A percentile compares a stretch with the other conserved stretches of the same genome.
phyloP scores from a whole-genome alignment of 2,797 vertebrate genomes.

The Gallinago stenura region DNA sequence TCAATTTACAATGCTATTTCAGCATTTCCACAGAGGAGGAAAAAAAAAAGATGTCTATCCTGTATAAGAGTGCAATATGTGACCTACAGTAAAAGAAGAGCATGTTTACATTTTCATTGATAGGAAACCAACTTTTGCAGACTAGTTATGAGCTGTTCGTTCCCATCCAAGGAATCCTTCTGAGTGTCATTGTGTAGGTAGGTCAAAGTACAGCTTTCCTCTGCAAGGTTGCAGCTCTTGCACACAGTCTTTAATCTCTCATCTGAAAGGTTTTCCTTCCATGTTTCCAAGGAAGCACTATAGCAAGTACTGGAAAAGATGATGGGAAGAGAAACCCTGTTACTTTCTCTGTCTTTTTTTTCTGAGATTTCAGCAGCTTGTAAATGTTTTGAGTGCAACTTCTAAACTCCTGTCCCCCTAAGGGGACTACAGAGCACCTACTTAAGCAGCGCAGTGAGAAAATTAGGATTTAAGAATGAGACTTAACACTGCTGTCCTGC shows the following conservation, averaged over 20 bases:
- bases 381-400: background rate
- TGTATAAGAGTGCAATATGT: background rate
- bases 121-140: background rate
- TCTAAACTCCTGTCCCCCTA: background rate
- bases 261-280: background rate
- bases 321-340: background rate
- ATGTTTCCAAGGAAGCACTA: background rate
- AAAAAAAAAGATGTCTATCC: background rate
- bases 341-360: background rate
- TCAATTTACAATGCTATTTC: background rate
- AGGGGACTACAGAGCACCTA: background rate
- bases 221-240: background rate
- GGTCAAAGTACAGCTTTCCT: background rate
- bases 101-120: background rate
- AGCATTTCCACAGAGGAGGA: background rate
- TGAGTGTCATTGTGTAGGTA: background rate
- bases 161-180: background rate
- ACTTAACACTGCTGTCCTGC: background rate
- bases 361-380: background rate
- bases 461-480: background rate
- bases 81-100: background rate
- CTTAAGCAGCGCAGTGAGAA: background rate
- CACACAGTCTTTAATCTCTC: background rate
- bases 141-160: background rate
- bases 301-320: background rate